These are phyloP conservation scores for Vulpes ferrilata DNA, from an alignment of 2,113 vertebrate species.

Conservation along the genomic window DNA sequence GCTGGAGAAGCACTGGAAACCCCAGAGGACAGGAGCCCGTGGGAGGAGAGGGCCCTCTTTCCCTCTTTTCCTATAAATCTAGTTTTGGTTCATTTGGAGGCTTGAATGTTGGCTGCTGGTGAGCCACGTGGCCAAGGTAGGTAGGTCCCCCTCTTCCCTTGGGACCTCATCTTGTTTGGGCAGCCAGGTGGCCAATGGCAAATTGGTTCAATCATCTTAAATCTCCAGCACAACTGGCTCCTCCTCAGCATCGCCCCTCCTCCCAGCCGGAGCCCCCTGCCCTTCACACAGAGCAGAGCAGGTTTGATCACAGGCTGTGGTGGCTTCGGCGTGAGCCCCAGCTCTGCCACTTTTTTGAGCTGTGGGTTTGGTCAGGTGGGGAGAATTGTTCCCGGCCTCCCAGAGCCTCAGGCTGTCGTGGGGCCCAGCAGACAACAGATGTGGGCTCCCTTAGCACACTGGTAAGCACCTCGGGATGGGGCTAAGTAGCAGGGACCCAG, in stretches of 20 bases:
- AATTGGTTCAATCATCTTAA: not conserved
- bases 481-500: not conserved
- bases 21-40: not conserved
- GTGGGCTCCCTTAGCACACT: not conserved
- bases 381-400: too few relatives aligned
- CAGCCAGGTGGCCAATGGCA: not conserved
- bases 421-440: rapidly evolving
- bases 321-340: not conserved
- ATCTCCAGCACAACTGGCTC: not conserved
- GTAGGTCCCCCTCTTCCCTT: not conserved
- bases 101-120: rapidly evolving
- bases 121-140: rapidly evolving
- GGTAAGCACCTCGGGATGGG: not conserved
- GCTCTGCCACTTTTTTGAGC: not conserved
- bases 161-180: rapidly evolving
- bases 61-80: rapidly evolving
- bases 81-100: too few relatives aligned
- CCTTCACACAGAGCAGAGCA: rapidly evolving
- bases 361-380: too few relatives aligned
- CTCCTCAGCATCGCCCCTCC: not conserved
- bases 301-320: rapidly evolving
- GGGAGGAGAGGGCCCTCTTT: too few relatives aligned
- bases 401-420: not conserved
- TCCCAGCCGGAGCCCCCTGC: not conserved
- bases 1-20: not conserved